Conservation (phyloP, 2,113 vertebrate genomes). For the Sorex fumeus region DNA sequence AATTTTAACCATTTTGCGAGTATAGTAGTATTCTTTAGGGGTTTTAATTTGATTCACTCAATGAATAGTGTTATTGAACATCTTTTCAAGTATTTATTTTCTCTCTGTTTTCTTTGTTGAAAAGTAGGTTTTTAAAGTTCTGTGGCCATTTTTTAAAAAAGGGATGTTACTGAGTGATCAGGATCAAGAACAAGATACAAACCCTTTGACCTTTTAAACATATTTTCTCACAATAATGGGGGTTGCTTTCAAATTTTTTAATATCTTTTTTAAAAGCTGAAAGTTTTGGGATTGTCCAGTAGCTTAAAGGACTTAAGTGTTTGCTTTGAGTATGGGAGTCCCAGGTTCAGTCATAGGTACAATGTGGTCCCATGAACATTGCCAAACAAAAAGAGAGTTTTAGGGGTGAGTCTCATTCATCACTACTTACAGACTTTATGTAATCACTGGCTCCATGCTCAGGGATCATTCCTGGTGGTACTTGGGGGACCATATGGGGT, state of each 20-base stretch:
- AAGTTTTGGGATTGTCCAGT: too few relatives aligned
- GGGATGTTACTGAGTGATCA: not conserved
- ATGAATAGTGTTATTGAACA: not conserved
- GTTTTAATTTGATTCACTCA: not conserved
- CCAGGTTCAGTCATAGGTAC: too few relatives aligned
- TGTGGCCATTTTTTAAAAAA: not conserved
- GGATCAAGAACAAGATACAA: not conserved
- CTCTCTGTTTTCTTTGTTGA: not conserved
- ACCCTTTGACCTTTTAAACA: not conserved
- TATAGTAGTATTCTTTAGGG: not conserved
- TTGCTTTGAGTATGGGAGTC: too few relatives aligned
- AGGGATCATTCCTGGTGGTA: too few relatives aligned
- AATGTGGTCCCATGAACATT: too few relatives aligned
- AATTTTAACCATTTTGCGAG: not conserved
- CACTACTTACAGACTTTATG: too few relatives aligned
- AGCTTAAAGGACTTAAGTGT: too few relatives aligned
- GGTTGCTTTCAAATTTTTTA: not conserved
- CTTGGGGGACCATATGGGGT: too few relatives aligned
- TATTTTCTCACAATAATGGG: not conserved
- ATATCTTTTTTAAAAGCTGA: too few relatives aligned
- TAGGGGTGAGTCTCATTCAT: too few relatives aligned
- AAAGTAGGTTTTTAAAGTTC: slow-evolving; percentile 15
- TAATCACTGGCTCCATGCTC: too few relatives aligned
- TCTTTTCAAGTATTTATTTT: not conserved
- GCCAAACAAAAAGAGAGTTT: too few relatives aligned